phyloP scores from a whole-genome alignment of 2,113 vertebrate genomes.

The Sisor rabdophorus region DNA sequence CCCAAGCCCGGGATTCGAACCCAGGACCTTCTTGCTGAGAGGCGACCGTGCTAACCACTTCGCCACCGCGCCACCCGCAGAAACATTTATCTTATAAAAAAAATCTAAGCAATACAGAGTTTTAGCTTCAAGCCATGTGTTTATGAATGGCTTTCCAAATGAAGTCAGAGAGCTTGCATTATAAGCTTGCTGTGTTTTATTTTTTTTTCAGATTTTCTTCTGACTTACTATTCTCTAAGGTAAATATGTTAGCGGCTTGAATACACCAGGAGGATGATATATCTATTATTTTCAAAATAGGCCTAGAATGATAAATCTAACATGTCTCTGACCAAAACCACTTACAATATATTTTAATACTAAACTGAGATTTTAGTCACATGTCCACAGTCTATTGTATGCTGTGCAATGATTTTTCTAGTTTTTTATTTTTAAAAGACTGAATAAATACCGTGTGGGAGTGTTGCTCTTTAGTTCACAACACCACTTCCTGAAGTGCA shows the following conservation, averaged over 20 bases:
- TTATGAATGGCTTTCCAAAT: neutral
- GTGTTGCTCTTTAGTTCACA: neutral
- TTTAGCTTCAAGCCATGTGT: neutral
- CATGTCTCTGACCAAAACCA: neutral
- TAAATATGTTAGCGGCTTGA: neutral
- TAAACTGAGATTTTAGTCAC: neutral
- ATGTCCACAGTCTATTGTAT: neutral
- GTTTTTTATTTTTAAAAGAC: neutral
- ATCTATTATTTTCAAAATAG: neutral
- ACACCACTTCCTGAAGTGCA: neutral
- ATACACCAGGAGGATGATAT: neutral
- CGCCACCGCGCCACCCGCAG: no score
- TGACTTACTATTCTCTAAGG: neutral
- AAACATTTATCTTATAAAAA: neutral
- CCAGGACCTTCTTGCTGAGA: no score
- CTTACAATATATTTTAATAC: neutral
- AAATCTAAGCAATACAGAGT: neutral
- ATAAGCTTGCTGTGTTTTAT: constrained; percentile 1
- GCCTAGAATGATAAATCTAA: neutral
- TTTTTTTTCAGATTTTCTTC: neutral
- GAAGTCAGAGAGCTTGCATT: constrained; percentile 8
- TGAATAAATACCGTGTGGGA: no score
- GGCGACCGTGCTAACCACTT: no score
- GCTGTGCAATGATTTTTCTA: neutral
- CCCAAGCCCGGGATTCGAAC: no score